These are phyloP conservation scores for Leptinotarsa juncta DNA, from an alignment of 2,888 invertebrate genomes.

Conservation along the genomic window DNA sequence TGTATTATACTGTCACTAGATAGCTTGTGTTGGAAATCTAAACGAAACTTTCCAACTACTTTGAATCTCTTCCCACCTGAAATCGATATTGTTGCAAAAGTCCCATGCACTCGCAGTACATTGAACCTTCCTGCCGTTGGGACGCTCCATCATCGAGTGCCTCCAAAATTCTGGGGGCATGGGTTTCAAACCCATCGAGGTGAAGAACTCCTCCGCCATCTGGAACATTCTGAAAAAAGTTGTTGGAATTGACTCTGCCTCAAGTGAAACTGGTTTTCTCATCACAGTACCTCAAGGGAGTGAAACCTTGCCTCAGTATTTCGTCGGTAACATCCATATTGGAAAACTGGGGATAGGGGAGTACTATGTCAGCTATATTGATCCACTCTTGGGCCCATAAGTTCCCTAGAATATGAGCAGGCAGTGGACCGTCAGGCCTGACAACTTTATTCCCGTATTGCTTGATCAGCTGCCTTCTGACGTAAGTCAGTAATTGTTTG, in stretches of 20 bases:
- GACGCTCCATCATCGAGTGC: slow-evolving; percentile 82
- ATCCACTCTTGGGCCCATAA: slow-evolving; percentile 90
- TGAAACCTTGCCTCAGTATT: slow-evolving; percentile 80
- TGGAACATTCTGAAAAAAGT: slow-evolving; percentile 77
- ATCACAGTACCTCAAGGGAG: slow-evolving; percentile 73
- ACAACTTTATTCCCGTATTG: slow-evolving; percentile 66
- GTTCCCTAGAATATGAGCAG: slow-evolving; percentile 86
- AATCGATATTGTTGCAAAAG: slow-evolving; percentile 85
- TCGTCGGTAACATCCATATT: slow-evolving; percentile 82
- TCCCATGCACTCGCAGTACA: slow-evolving; percentile 88
- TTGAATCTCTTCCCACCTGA: slow-evolving; percentile 70
- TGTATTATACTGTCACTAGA: background rate
- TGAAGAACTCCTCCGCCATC: slow-evolving; percentile 86
- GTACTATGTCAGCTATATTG: slow-evolving; percentile 78
- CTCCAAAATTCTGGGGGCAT: slow-evolving; percentile 89
- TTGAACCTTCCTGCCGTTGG: slow-evolving; percentile 77
- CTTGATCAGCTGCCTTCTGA: slow-evolving; percentile 73
- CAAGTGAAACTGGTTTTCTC: background rate
- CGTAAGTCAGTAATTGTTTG: slow-evolving; percentile 85
- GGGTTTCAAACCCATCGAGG: slow-evolving; percentile 81
- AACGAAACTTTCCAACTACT: background rate
- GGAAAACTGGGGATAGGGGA: slow-evolving; percentile 79
- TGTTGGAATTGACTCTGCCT: background rate
- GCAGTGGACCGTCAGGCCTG: slow-evolving; percentile 78
- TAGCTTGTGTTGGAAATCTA: background rate